These are phyloP conservation scores for Paguma larvata DNA, from an alignment of 2,797 vertebrate species.

Conservation along the genomic window DNA sequence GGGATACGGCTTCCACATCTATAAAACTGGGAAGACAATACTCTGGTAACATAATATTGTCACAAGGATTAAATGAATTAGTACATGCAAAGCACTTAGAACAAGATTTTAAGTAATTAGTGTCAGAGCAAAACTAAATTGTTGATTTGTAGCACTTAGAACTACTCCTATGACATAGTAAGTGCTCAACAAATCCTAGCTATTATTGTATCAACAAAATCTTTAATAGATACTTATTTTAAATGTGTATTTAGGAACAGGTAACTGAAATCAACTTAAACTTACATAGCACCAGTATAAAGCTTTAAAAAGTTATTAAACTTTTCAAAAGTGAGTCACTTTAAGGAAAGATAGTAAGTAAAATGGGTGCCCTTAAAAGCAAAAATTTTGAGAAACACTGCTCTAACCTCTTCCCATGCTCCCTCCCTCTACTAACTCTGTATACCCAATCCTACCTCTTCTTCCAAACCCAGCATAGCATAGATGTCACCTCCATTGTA, in stretches of 20 bases:
- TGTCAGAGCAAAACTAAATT: neutral
- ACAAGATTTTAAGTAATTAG: neutral
- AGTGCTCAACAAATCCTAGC: neutral
- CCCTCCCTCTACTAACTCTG: neutral
- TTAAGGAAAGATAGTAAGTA: slow-evolving; percentile 55
- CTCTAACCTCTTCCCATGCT: neutral
- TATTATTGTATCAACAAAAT: slow-evolving; percentile 18
- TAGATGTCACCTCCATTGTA: neutral
- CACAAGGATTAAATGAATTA: slow-evolving; percentile 17
- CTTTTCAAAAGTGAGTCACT: slow-evolving; percentile 6
- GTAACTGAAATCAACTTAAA: slow-evolving; percentile 40
- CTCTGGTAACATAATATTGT: neutral
- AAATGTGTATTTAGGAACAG: neutral
- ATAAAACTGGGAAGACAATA: neutral
- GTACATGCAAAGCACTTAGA: slow-evolving; percentile 24
- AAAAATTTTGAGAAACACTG: slow-evolving; percentile 31
- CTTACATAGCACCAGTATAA: slow-evolving; percentile 13
- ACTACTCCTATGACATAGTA: neutral
- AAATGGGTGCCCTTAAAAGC: neutral
- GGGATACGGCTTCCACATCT: neutral
- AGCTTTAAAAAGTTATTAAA: neutral
- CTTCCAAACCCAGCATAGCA: neutral
- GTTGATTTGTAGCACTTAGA: neutral
- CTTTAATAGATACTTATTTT: slow-evolving; percentile 38
- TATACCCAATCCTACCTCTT: neutral